phyloP scores from a whole-genome alignment of 2,113 vertebrate genomes.

The Pituophis catenifer region DNA sequence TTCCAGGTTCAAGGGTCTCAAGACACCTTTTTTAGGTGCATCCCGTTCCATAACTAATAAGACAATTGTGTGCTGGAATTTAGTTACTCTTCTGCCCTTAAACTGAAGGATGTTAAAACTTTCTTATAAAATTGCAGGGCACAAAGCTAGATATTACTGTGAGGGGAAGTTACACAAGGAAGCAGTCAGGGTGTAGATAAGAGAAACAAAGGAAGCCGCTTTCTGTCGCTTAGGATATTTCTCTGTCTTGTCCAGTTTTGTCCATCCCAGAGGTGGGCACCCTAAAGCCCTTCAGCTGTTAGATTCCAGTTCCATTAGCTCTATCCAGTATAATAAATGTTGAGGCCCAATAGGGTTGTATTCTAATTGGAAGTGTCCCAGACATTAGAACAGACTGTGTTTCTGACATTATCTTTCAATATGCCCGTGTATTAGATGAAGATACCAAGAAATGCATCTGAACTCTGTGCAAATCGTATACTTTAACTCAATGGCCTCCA shows the following conservation, averaged over 20 bases:
- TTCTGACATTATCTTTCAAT: neutral
- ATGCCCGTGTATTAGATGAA: neutral
- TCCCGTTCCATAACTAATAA: constrained; percentile 47
- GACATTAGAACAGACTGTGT: neutral
- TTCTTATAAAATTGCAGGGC: neutral
- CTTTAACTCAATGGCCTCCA: neutral
- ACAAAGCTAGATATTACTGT: neutral
- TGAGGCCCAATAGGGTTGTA: neutral
- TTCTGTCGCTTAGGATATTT: neutral
- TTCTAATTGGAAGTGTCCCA: neutral
- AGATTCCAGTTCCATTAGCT: neutral
- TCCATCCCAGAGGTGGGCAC: neutral
- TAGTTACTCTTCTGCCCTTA: neutral
- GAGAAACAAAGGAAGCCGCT: neutral
- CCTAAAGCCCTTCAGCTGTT: neutral
- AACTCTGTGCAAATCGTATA: neutral
- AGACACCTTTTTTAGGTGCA: constrained; percentile 64
- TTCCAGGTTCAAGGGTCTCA: constrained; percentile 64
- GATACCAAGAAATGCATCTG: neutral
- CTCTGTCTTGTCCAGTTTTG: neutral
- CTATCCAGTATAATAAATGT: neutral
- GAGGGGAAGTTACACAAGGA: neutral
- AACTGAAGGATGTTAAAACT: neutral
- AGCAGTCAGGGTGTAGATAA: neutral
- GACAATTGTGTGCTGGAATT: neutral